Evolutionary conservation across 2,113 vertebrate species (phyloP).

Genomic region (Alethe diademata): DNA sequence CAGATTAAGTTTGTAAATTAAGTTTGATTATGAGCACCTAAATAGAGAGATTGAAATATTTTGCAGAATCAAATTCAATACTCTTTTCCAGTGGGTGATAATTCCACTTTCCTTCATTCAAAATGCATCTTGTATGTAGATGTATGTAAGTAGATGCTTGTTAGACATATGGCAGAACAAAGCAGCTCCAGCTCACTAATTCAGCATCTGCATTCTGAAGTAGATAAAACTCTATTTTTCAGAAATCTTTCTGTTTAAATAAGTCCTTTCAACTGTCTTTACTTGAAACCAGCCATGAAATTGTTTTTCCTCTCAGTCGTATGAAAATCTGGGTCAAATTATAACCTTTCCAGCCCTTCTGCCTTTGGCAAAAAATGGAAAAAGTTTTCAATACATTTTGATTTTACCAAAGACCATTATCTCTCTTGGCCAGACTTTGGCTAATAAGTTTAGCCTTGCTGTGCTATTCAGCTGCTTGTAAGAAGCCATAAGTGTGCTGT

Average conservation of each 20-base stretch:
- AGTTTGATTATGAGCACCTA: background rate
- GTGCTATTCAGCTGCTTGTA: background rate
- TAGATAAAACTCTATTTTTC: background rate
- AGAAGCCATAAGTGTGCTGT: background rate
- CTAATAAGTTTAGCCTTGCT: background rate
- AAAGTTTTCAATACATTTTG: background rate
- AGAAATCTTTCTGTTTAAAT: background rate
- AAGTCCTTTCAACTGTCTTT: background rate
- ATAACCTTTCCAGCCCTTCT: background rate
- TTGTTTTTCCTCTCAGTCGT: background rate
- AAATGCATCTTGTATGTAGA: background rate
- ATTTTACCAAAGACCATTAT: background rate
- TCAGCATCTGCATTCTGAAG: background rate
- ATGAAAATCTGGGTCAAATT: slow-evolving; percentile 2
- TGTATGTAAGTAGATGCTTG: background rate
- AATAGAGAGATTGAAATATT: background rate
- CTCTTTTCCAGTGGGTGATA: background rate
- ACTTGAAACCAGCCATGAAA: background rate
- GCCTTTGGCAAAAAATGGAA: background rate
- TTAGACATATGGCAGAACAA: background rate
- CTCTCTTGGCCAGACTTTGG: background rate
- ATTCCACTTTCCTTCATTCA: background rate
- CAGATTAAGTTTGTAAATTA: background rate
- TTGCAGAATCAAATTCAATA: background rate
- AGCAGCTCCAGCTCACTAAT: background rate